A percentile compares a stretch with the other conserved stretches of the same genome.
These are phyloP conservation scores for Drosophila emarginata DNA, from an alignment of 2,888 invertebrate species.

Conservation along the genomic window DNA sequence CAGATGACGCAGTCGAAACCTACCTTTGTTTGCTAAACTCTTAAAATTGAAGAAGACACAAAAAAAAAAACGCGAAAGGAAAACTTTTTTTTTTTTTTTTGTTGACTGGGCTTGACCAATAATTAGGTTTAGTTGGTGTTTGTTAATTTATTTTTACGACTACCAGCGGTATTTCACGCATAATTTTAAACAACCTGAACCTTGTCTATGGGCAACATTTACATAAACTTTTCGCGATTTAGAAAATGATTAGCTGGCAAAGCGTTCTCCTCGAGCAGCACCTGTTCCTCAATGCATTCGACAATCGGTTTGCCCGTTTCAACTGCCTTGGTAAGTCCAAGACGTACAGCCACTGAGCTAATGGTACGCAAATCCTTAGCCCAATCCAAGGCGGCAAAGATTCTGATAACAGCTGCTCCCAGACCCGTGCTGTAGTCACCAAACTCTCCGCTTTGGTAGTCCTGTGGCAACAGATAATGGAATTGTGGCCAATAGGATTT, in stretches of 20 bases:
- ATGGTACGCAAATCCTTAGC: slow-evolving; percentile 87
- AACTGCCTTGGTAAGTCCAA: slow-evolving; percentile 85
- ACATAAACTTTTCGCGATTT: slow-evolving; percentile 81
- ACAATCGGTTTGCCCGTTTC: slow-evolving; percentile 84
- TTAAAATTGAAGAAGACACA: slow-evolving; percentile 11
- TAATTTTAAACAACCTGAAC: slow-evolving; percentile 20
- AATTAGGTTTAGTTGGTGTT: slow-evolving; percentile 41
- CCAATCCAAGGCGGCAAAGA: slow-evolving; percentile 87
- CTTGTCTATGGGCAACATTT: slow-evolving; percentile 39
- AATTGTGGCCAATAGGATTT: slow-evolving; percentile 92
- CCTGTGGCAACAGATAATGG: slow-evolving; percentile 90
- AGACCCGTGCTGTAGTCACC: slow-evolving; percentile 88
- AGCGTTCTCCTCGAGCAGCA: slow-evolving; percentile 78
- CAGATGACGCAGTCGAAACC: not conserved
- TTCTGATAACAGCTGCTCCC: slow-evolving; percentile 87
- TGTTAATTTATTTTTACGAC: slow-evolving; percentile 39
- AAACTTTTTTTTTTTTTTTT: no score
- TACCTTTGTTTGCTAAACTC: slow-evolving; percentile 47
- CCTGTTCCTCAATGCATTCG: slow-evolving; percentile 84
- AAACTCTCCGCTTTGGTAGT: slow-evolving; percentile 92
- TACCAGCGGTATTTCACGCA: slow-evolving; percentile 33
- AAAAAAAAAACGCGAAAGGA: not conserved
- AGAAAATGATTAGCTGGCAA: slow-evolving; percentile 84
- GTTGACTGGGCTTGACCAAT: slow-evolving; percentile 39
- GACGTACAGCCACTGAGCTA: slow-evolving; percentile 85